phyloP scores from a whole-genome alignment of 2,888 invertebrate genomes.

The Salpingus planirostris region DNA sequence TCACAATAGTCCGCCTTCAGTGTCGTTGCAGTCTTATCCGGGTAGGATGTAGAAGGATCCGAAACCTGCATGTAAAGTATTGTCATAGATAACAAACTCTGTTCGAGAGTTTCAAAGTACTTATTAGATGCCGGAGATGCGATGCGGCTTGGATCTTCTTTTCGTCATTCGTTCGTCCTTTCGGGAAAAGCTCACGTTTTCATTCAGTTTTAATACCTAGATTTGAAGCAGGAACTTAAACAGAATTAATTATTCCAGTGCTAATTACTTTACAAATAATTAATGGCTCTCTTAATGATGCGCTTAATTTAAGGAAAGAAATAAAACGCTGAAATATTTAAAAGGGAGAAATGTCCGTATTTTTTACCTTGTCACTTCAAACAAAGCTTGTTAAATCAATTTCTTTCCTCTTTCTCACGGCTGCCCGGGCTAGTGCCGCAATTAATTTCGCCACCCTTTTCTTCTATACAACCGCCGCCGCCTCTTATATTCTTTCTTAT shows the following conservation, averaged over 20 bases:
- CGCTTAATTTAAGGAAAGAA: constrained; percentile 27
- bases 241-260: constrained; percentile 25
- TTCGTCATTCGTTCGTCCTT: no score
- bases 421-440: constrained; percentile 1
- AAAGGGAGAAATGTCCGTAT: constrained; percentile 16
- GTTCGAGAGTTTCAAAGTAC: no score
- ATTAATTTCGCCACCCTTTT: constrained; percentile 6
- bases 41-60: no score
- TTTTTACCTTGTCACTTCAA: constrained; percentile 4
- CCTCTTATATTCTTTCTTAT: neutral
- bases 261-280: constrained; percentile 31
- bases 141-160: no score
- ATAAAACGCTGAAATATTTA: constrained; percentile 27
- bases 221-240: constrained; percentile 10
- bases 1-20: neutral
- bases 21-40: no score
- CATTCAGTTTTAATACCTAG: neutral
- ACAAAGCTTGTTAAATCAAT: constrained; percentile 13
- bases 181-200: no score
- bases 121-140: no score
- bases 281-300: constrained; percentile 29
- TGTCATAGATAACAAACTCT: no score
- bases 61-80: no score
- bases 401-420: constrained; percentile 3
- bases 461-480: neutral